Percentiles rank a stretch among this genome's conserved stretches.
phyloP scores from a whole-genome alignment of 2,888 invertebrate species.

The Ceramica pisi region DNA sequence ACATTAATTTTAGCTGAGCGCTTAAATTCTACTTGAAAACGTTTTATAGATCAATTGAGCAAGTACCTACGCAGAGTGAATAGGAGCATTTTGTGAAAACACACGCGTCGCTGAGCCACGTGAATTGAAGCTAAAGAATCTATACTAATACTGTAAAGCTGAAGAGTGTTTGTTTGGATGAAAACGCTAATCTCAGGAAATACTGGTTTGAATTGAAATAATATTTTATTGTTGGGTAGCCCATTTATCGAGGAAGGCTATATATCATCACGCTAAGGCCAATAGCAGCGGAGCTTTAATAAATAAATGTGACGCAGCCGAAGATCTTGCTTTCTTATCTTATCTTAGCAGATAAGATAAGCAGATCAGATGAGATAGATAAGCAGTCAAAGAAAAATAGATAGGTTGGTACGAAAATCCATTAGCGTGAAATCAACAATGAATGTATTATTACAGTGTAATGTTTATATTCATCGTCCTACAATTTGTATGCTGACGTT shows the following conservation, averaged over 20 bases:
- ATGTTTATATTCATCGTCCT: conserved; percentile 11
- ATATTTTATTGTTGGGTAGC: too few relatives aligned
- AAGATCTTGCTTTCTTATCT: too few relatives aligned
- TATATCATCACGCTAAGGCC: too few relatives aligned
- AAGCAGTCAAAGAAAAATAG: not conserved
- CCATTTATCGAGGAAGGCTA: too few relatives aligned
- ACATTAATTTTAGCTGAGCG: conserved; percentile 3
- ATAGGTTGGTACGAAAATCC: not conserved
- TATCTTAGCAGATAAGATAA: too few relatives aligned
- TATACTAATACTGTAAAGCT: too few relatives aligned
- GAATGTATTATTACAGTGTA: not conserved
- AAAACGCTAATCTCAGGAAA: too few relatives aligned
- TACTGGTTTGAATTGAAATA: too few relatives aligned
- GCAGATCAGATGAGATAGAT: too few relatives aligned
- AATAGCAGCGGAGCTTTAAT: too few relatives aligned
- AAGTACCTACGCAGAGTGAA: conserved; percentile 8
- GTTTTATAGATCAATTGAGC: conserved; percentile 29
- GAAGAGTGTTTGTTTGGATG: too few relatives aligned
- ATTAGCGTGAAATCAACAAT: conserved; percentile 14
- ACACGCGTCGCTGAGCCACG: conserved; percentile 25
- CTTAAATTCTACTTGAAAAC: conserved; percentile 21
- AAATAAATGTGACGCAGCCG: too few relatives aligned
- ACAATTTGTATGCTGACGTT: conserved; percentile 34
- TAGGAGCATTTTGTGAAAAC: conserved; percentile 29
- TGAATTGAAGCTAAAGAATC: not conserved